These are phyloP conservation scores for Calidris pugnax DNA, from an alignment of 2,113 vertebrate species.

Conservation along the genomic window DNA sequence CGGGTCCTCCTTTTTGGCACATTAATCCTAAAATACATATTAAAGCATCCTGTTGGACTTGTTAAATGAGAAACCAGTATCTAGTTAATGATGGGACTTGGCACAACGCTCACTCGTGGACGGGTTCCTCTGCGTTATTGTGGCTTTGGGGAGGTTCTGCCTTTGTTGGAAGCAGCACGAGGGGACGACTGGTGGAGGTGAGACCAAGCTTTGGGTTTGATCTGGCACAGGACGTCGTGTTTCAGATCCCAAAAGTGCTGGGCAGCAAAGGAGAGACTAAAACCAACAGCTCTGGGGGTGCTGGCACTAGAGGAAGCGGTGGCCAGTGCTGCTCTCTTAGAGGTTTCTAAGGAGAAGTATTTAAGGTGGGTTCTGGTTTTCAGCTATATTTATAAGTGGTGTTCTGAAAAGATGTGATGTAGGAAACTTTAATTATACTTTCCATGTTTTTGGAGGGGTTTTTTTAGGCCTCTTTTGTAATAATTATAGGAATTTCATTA, in stretches of 20 bases:
- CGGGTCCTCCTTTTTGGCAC: background rate
- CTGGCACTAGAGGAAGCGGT: background rate
- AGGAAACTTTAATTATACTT: background rate
- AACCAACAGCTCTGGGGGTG: background rate
- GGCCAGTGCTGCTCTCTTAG: background rate
- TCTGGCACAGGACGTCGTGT: fast-evolving
- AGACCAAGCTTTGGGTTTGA: background rate
- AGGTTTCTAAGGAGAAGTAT: background rate
- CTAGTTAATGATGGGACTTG: background rate
- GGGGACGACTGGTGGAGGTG: background rate
- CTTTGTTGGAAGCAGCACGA: background rate
- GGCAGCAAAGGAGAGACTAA: background rate
- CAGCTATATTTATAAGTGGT: background rate
- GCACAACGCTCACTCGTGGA: fast-evolving
- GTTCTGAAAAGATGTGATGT: background rate
- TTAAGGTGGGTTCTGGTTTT: background rate
- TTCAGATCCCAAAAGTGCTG: background rate
- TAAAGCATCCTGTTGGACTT: background rate
- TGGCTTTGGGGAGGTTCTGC: background rate
- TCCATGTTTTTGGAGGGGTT: fast-evolving
- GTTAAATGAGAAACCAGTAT: background rate
- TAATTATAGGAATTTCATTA: background rate
- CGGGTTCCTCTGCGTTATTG: fast-evolving
- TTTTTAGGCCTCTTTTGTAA: background rate
- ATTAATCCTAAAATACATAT: background rate